Evolutionary conservation across 2,888 invertebrate species (phyloP), one percentile per base, ranked within the genome.

Genomic region (Toxonevra muliebris): DNA sequence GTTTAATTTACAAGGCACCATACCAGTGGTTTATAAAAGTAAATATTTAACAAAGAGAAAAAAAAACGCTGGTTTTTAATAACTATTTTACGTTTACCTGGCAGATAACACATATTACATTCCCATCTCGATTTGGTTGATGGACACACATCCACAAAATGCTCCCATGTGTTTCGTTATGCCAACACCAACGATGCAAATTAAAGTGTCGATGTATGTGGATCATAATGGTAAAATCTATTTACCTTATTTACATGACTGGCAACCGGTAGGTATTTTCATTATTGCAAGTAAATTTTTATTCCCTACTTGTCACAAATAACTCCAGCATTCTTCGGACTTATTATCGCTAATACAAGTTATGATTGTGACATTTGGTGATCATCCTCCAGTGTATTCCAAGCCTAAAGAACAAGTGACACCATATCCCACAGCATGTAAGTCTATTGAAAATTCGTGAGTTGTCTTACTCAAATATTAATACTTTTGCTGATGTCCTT

Each of bases 91-190:
- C 40, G 15, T 19, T 52, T 68, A 59, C 69, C 71, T 78, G 77
- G 55, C 79, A 92, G 92, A 91, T 69, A 87, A 89, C 68, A 89
- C 88, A 57, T 99, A 99, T 86, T 96, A 98, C 86, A 99, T 99
- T 84, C 99, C 99, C 13, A 91, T 99, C 52, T 93, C 94, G 81
- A 92, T 99, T 78, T 98, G 96, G 95, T 83, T 99, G 61, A 93
- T 96, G 91, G 97, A 98, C 81, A 97, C 97, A 5, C 97, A 99
- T 88, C 99, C 99, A 0, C 91, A 93, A 82, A 94, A 96, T 87
- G 96, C 98, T 45, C 99, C 99, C 0, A 92, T 98, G 86, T 94
- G 94, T 82, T 95, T 92, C 80, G 98, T 99, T 0, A 94, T 92
- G 84, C 99, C 99, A 11, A 99, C 99, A 7, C 81, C 91, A 43